phyloP scores from a whole-genome alignment of 2,797 vertebrate genomes.

The Eutrigla gurnardus region DNA sequence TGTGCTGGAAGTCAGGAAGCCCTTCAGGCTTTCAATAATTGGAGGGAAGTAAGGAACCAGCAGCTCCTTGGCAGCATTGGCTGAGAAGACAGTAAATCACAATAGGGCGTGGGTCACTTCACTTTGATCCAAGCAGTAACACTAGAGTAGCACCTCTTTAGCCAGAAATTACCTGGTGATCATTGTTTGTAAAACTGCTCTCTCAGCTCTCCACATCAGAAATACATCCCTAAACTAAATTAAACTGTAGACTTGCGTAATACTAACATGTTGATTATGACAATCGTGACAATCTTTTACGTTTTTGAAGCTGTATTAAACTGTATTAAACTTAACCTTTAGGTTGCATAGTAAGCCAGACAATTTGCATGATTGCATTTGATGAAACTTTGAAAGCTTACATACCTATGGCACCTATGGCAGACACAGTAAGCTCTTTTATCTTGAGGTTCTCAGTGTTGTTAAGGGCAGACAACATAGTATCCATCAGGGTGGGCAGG shows the following conservation, averaged over 20 bases:
- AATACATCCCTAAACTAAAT: not conserved
- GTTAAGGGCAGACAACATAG: slow-evolving; percentile 87
- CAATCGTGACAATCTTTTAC: not conserved
- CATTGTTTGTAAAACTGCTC: not conserved
- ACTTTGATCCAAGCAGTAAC: not conserved
- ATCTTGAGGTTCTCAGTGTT: slow-evolving; percentile 83
- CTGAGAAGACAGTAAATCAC: slow-evolving; percentile 67
- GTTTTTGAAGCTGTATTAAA: not conserved
- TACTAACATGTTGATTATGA: not conserved
- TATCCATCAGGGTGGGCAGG: slow-evolving; percentile 90
- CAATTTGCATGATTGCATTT: not conserved
- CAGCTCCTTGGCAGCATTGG: slow-evolving; percentile 89
- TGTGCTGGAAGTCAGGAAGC: slow-evolving; percentile 84
- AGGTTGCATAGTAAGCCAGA: not conserved
- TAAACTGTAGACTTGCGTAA: not conserved
- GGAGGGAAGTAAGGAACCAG: slow-evolving; percentile 88
- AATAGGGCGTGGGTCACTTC: not conserved
- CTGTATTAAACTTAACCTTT: not conserved
- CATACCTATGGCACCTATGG: slow-evolving; percentile 91
- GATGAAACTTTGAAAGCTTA: not conserved
- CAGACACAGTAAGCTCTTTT: slow-evolving; percentile 90
- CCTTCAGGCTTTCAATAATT: slow-evolving; percentile 88
- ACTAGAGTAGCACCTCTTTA: not conserved
- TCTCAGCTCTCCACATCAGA: not conserved
- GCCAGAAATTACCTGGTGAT: not conserved